phyloP scores from a whole-genome alignment of 92 coral and sea anemone genomes.

The Nematostella vectensis region DNA sequence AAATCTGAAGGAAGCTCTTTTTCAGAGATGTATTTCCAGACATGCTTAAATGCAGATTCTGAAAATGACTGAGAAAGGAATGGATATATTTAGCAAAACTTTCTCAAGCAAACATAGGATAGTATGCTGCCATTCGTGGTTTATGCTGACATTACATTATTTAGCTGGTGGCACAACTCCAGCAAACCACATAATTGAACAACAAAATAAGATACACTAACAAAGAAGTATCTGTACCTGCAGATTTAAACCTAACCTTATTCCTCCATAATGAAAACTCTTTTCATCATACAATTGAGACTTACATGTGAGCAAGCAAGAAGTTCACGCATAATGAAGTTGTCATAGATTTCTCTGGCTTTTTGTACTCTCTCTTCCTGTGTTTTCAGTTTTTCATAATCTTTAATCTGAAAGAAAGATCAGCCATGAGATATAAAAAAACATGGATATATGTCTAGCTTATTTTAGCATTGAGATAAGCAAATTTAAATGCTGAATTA shows the following conservation, averaged over 20 bases:
- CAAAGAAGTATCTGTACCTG: no score
- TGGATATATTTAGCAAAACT: background rate
- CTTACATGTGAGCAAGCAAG: constrained; percentile 98
- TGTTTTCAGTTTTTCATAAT: constrained; percentile 80
- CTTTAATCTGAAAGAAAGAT: constrained; percentile 56
- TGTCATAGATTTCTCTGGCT: constrained; percentile 93
- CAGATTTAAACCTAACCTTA: no score
- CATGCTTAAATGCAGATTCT: constrained; percentile 67
- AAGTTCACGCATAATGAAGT: constrained; percentile 93
- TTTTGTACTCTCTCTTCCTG: constrained; percentile 81
- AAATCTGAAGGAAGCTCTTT: constrained; percentile 82
- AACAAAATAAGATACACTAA: no score
- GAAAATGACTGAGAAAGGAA: constrained; percentile 60
- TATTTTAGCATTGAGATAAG: background rate
- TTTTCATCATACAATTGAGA: constrained; percentile 2
- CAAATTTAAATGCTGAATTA: background rate
- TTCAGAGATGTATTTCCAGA: constrained; percentile 67
- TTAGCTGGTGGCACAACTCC: no score
- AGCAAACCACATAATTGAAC: no score
- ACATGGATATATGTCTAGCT: no score
- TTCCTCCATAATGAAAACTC: no score
- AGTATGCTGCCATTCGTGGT: no score
- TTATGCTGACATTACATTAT: no score
- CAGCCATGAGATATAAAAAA: no score
- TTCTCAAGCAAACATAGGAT: no score